Base-by-base conservation (phyloP, 2,888 invertebrate genomes). In the Punctoribates punctum region DNA sequence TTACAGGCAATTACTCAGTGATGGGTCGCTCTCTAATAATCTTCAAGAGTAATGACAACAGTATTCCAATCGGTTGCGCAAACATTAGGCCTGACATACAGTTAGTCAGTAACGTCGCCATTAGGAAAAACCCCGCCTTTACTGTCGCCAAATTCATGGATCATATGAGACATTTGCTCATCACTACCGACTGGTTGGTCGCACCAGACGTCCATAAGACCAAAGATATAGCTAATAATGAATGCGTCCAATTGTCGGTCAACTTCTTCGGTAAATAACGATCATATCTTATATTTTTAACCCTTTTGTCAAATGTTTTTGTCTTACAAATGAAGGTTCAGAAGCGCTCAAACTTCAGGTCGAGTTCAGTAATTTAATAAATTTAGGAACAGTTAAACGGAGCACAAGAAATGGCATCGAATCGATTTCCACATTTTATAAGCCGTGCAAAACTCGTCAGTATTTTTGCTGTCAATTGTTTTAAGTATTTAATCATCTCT, bases 71-170 rank as follows among this genome's bases (percentile, higher is more conserved):
- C 83, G 94, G 94, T 0, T 95, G 95, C 84, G 94, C 94, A 74
- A 95, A 94, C 83, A 92, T 96, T 78, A 91, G 91, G 82, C 91
- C 93, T 0, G 95, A 95, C 83, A 90, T 92, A 82, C 92, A 95
- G 83, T 92, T 94, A 78, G 90, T 94, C 73, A 94, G 94, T 85
- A 94, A 91, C 82, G 90, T 91, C 0, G 94, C 94, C 81, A 89
- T 95, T 42, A 89, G 91, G 83, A 92, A 91, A 83, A 91, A 93
- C 70, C 93, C 94, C 0, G 87, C 92, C 83, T 95, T 95, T 84
- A 92, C 93, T 23, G 87, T 92, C 93, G 90, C 91, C 0, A 90
- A 90, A 84, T 95, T 95, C 85, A 88, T 95, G 80, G 89, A 89
- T 77, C 93, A 93, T 80, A 86, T 94, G 11, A 88, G 93, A 48